Percentiles rank a stretch among this genome's conserved stretches.
phyloP scores from a whole-genome alignment of 2,113 vertebrate genomes.

The Hemiprocne comata region DNA sequence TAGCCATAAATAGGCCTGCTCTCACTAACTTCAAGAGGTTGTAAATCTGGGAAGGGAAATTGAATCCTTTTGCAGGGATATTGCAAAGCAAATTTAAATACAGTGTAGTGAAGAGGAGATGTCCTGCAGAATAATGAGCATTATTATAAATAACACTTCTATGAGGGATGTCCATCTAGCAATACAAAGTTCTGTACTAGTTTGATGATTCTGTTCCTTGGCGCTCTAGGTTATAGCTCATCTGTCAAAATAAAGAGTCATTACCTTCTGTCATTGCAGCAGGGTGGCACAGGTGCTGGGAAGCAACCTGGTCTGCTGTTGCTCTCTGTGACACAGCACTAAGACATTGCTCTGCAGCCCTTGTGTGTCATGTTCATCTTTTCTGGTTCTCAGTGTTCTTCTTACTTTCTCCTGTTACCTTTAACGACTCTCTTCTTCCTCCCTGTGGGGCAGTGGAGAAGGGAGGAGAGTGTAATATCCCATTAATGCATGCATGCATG shows the following conservation, averaged over 20 bases:
- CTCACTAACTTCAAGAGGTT: neutral
- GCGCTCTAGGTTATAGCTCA: neutral
- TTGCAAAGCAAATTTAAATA: neutral
- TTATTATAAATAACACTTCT: neutral
- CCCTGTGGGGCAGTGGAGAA: neutral
- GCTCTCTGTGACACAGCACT: neutral
- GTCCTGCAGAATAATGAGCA: neutral
- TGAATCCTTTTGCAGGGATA: neutral
- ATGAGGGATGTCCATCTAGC: neutral
- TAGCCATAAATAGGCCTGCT: neutral
- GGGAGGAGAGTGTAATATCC: neutral
- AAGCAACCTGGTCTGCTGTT: neutral
- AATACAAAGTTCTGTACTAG: neutral
- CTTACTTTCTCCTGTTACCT: neutral
- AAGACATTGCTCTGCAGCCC: neutral
- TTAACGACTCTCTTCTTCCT: neutral
- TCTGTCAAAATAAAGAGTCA: neutral
- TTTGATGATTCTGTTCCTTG: neutral
- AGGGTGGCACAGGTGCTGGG: neutral
- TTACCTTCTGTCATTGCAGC: neutral
- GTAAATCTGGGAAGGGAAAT: neutral
- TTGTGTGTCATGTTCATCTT: accelerated
- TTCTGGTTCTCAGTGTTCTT: neutral
- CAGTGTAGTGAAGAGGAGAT: neutral
- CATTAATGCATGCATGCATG: neutral